These are phyloP conservation scores for Andrena camellia DNA, from an alignment of 2,888 invertebrate genomes.

Conservation along the genomic window DNA sequence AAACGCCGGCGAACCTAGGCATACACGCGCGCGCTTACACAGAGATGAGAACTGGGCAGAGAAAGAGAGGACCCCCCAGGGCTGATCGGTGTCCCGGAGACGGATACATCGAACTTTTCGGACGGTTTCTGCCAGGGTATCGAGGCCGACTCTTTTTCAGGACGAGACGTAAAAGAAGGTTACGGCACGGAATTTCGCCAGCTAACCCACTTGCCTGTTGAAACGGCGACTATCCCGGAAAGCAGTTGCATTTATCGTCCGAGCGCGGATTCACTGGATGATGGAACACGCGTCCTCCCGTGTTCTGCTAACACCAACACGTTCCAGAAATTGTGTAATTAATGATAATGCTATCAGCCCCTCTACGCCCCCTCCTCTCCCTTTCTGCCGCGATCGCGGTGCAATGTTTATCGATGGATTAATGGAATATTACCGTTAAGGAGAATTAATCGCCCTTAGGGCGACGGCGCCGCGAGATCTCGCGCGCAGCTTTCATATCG, in stretches of 20 bases:
- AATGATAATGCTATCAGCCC: conserved; percentile 63
- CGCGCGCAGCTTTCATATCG: not conserved
- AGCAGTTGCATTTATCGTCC: conserved; percentile 35
- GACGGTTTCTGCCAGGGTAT: conserved; percentile 51
- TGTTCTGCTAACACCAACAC: conserved; percentile 46
- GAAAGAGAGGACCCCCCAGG: conserved; percentile 22
- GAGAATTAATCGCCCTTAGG: conserved; percentile 43
- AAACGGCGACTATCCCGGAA: conserved; percentile 43
- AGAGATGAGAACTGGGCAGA: not conserved
- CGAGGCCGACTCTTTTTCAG: conserved; percentile 63
- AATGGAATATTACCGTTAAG: conserved; percentile 70
- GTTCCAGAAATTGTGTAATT: conserved; percentile 51
- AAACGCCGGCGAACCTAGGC: not conserved
- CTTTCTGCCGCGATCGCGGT: conserved; percentile 46
- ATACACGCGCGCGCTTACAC: not conserved
- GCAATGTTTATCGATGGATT: conserved; percentile 64
- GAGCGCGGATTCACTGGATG: conserved; percentile 36
- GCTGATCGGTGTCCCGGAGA: conserved; percentile 54
- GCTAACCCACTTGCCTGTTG: conserved; percentile 76
- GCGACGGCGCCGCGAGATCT: not conserved
- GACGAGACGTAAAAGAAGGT: conserved; percentile 63
- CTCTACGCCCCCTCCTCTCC: not conserved
- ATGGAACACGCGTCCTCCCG: conserved; percentile 38
- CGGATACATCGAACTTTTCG: conserved; percentile 66
- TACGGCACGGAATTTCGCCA: conserved; percentile 71